Evolutionary conservation across 53 echinoderm and acorn worm species (phyloP).

Genomic region (Luidia sarsii): DNA sequence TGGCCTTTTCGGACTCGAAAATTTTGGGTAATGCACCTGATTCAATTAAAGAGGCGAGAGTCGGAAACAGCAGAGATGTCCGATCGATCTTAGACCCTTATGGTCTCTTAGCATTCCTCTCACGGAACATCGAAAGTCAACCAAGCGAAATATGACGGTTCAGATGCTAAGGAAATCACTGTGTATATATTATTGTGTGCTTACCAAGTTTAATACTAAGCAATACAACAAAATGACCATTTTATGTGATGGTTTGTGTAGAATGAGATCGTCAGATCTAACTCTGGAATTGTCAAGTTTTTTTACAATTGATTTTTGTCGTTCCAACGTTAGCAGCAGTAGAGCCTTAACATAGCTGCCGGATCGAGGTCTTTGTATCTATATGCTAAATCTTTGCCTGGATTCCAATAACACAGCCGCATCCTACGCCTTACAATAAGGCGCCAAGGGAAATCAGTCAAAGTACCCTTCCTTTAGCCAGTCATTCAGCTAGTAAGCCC

Average conservation of each 20-base stretch:
- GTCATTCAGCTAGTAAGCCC: conserved; percentile 50
- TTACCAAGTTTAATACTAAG: not conserved
- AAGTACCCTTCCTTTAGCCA: conserved; percentile 22
- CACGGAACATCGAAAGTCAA: conserved; percentile 56
- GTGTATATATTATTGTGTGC: conserved; percentile 44
- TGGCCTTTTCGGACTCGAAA: conserved; percentile 68
- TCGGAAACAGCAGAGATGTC: conserved; percentile 59
- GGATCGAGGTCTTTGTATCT: too few species aligned
- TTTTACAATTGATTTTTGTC: too few species aligned
- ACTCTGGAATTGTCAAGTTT: too few species aligned
- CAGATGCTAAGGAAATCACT: conserved; percentile 42
- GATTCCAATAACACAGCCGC: conserved; percentile 13
- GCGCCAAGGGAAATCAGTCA: conserved; percentile 65
- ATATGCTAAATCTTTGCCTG: too few species aligned
- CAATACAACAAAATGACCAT: conserved; percentile 3
- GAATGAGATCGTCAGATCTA: too few species aligned
- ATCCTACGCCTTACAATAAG: conserved; percentile 10
- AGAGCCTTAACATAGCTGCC: too few species aligned
- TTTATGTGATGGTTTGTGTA: too few species aligned
- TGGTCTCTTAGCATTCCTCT: conserved; percentile 43
- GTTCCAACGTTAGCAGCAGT: too few species aligned
- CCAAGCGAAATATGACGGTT: conserved; percentile 41
- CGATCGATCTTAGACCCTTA: conserved; percentile 65
- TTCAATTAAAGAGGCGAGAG: conserved; percentile 70
- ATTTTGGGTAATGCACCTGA: conserved; percentile 85